Evolutionary conservation across 2,797 vertebrate genomes (phyloP).

Genomic region (Lutjanus argentimaculatus): DNA sequence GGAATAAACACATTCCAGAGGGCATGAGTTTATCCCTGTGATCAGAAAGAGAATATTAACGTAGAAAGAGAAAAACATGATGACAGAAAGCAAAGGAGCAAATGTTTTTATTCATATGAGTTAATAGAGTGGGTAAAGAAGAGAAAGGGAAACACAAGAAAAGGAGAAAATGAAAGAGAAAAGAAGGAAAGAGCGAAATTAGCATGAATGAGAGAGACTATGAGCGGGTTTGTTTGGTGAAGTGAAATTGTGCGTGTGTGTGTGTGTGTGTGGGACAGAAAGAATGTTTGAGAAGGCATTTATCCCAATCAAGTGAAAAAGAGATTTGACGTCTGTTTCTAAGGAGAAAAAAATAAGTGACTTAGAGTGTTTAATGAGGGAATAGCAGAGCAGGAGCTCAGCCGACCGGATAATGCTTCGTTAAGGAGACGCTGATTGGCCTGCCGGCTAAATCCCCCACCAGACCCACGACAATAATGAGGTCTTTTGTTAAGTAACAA

Average conservation of each 20-base stretch:
- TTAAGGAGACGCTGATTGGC: constrained; percentile 74
- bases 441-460: constrained; percentile 48
- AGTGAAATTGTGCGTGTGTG: background rate
- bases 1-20: constrained; percentile 53
- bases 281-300: constrained; percentile 37
- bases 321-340: constrained; percentile 59
- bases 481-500: constrained; percentile 54
- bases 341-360: constrained; percentile 73
- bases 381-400: constrained; percentile 54
- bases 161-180: background rate
- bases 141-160: too few relatives aligned
- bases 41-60: background rate
- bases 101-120: background rate
- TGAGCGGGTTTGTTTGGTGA: background rate
- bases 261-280: background rate
- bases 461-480: constrained; percentile 43
- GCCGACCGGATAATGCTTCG: constrained; percentile 55
- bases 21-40: constrained; percentile 31
- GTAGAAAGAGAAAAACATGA: background rate
- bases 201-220: background rate
- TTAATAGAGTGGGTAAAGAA: background rate
- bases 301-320: constrained; percentile 43
- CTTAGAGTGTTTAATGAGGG: constrained; percentile 62
- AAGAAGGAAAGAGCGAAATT: too few relatives aligned
- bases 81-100: background rate